Conservation (phyloP, 2,113 vertebrate species). For the Pituophis catenifer region DNA sequence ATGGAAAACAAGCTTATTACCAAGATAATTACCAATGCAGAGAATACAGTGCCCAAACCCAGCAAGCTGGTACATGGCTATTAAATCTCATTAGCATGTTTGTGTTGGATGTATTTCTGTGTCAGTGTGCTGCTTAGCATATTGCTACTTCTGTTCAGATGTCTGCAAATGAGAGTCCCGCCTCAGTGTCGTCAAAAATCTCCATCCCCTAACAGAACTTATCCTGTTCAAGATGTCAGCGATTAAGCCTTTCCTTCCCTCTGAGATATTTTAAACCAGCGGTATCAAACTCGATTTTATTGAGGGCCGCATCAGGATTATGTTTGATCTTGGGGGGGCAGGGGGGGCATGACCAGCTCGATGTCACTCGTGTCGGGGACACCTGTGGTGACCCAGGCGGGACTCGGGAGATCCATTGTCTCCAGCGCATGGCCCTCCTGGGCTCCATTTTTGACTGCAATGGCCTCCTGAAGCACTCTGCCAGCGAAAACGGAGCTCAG, state of each 20-base stretch:
- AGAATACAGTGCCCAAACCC: not conserved
- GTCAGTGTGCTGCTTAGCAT: not conserved
- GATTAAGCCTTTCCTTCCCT: not conserved
- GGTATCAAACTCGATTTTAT: too few relatives aligned
- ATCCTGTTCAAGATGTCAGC: not conserved
- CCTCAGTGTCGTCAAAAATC: not conserved
- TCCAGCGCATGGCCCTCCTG: too few relatives aligned
- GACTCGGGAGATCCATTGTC: too few relatives aligned
- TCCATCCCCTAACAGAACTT: not conserved
- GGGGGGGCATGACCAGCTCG: too few relatives aligned
- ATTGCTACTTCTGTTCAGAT: not conserved
- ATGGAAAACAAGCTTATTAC: slow-evolving; percentile 2
- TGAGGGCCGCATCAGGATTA: too few relatives aligned
- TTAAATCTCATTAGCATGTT: not conserved
- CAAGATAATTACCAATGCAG: not conserved
- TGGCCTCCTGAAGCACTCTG: too few relatives aligned
- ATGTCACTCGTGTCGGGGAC: too few relatives aligned
- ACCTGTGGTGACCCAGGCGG: too few relatives aligned
- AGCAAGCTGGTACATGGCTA: not conserved
- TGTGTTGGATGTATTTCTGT: not conserved
- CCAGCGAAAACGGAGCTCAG: too few relatives aligned
- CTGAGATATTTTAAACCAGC: not conserved
- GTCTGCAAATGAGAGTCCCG: not conserved
- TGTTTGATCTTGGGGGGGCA: too few relatives aligned
- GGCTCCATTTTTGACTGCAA: too few relatives aligned